phyloP scores from a whole-genome alignment of 2,888 invertebrate species.

The Diabrotica balteata region DNA sequence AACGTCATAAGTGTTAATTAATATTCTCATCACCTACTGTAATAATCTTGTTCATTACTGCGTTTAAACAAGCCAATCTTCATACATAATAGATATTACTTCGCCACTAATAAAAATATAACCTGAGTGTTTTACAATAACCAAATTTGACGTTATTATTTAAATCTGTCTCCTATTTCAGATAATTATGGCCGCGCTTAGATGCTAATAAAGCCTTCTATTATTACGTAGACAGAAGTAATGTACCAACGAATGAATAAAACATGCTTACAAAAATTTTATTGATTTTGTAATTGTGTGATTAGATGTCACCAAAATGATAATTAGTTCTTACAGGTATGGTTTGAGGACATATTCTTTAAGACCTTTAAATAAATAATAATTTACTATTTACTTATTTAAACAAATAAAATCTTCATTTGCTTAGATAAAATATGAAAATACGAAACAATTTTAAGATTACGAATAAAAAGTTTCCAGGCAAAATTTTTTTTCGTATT shows the following conservation, averaged over 20 bases:
- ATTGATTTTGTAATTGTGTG: background rate
- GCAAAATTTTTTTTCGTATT: no score
- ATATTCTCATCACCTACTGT: background rate
- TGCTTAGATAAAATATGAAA: no score
- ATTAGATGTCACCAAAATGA: conserved; percentile 4
- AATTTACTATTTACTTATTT: no score
- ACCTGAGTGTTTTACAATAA: background rate
- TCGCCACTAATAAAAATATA: background rate
- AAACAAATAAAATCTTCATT: no score
- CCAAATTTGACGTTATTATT: background rate
- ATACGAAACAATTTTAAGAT: no score
- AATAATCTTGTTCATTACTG: background rate
- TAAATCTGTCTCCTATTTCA: background rate
- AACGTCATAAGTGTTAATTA: background rate
- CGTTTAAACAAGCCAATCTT: background rate
- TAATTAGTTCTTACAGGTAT: background rate
- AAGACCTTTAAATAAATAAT: background rate
- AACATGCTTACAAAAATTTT: background rate
- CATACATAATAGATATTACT: background rate
- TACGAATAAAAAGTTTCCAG: no score
- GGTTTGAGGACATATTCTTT: background rate
- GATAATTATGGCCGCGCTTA: background rate
- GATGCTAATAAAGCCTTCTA: no score
- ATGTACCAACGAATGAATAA: conserved; percentile 3
- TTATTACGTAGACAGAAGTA: no score